Base-by-base conservation (phyloP, 2,888 invertebrate species). In the Macaria liturata region DNA sequence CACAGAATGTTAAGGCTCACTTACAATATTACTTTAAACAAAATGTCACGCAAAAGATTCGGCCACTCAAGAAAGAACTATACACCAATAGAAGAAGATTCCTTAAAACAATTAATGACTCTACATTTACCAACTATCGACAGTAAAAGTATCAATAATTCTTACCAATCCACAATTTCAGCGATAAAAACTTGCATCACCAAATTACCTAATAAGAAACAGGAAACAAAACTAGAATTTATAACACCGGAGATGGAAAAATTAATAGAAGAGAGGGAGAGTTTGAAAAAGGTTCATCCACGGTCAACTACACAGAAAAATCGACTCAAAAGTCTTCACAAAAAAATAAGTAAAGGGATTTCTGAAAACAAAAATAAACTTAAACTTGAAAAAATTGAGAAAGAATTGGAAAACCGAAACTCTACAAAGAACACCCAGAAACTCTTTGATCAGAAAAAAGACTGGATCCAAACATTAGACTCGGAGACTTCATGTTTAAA, bases 81-180 rank as follows among this genome's bases (percentile, higher is more conserved):
- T 51, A n/a, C 39, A 31, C 31, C 4, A 1, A 34, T 61, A 39
- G 39, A 39, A 39, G 39, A 39, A 39, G 39, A 39, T 5, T 39
- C 39, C 8, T 8, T 39, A 39, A 39, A 39, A 39, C 1, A 0
- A 39, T 20, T 20, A 20, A 20, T 20, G 20, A 20, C 20, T 20
- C 20, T 20, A 20, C 20, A 20, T 2, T 20, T 8, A 39, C 5
- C 8, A 8, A 8, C 39, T 39, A 7, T 39, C 1, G 6, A 39
- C 5, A 39, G 2, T 20, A 20, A 20, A 20, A 20, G 20, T 20
- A 20, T 20, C 20, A 20, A 20, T 20, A 20, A 20, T 20, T 20
- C 20, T 20, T 39, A 39, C 39, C 39, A 2, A 39, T 39, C 39
- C 8, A 39, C 20, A 8, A 5, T 20, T 20, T 20, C 20, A 20